Conservation (phyloP, 2,888 invertebrate genomes). For the Morpho achilles region DNA sequence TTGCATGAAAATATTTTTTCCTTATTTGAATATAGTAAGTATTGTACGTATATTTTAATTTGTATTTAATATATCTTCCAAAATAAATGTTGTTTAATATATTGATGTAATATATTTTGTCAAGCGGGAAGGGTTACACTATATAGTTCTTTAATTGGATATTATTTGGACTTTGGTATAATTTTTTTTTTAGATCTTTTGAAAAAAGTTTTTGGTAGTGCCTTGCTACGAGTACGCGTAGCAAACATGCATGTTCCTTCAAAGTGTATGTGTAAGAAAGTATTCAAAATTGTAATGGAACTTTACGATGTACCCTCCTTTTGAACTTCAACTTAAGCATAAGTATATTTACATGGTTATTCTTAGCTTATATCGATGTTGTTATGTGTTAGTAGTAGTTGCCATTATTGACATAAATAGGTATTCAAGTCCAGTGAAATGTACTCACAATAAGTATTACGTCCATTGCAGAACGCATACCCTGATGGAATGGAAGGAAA, state of each 20-base stretch:
- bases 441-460: slow-evolving; percentile 63
- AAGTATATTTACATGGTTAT: slow-evolving; percentile 28
- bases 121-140: slow-evolving; percentile 20
- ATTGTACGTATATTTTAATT: slow-evolving; percentile 46
- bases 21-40: slow-evolving; percentile 38
- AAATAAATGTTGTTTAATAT: slow-evolving; percentile 75
- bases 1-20: slow-evolving; percentile 70
- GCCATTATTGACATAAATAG: neutral
- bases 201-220: slow-evolving; percentile 16
- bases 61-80: slow-evolving; percentile 63
- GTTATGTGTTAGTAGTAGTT: slow-evolving; percentile 53
- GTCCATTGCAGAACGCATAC: slow-evolving; percentile 74
- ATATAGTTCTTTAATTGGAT: slow-evolving; percentile 14
- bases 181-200: slow-evolving; percentile 18
- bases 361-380: slow-evolving; percentile 63
- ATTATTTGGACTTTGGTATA: slow-evolving; percentile 15
- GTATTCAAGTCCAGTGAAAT: slow-evolving; percentile 8
- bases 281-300: slow-evolving; percentile 17
- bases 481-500: slow-evolving; percentile 68
- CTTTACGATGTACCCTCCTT: slow-evolving; percentile 18
- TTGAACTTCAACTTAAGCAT: slow-evolving; percentile 19
- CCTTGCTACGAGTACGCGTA: slow-evolving; percentile 17
- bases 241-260: slow-evolving; percentile 22
- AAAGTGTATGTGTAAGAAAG: slow-evolving; percentile 14
- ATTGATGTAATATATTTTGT: slow-evolving; percentile 32